Conservation (phyloP, 2,797 vertebrate species). For the Apogon hyalosoma region DNA sequence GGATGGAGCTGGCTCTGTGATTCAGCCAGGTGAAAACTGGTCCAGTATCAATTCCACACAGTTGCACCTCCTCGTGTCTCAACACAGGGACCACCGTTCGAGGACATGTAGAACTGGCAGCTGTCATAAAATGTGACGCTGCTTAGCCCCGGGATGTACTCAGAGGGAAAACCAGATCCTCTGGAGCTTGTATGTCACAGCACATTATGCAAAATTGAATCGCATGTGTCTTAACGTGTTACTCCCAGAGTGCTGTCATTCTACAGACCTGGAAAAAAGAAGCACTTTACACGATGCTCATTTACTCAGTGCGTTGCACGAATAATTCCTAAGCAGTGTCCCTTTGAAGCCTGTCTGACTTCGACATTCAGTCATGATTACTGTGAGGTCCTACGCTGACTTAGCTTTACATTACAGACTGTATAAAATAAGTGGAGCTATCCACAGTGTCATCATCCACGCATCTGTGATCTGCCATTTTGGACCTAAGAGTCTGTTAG, state of each 20-base stretch:
- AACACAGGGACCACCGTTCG: slow-evolving; percentile 62
- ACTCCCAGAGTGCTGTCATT: slow-evolving; percentile 44
- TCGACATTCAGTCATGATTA: neutral
- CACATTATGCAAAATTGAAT: slow-evolving; percentile 72
- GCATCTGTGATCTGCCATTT: neutral
- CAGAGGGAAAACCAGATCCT: slow-evolving; percentile 74
- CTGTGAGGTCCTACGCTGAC: neutral
- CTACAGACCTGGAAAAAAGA: slow-evolving; percentile 35
- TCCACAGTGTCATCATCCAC: too few species aligned
- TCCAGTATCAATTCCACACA: slow-evolving; percentile 63
- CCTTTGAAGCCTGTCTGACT: slow-evolving; percentile 6
- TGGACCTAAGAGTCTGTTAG: too few species aligned
- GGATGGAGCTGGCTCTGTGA: slow-evolving; percentile 67
- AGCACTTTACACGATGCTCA: slow-evolving; percentile 21
- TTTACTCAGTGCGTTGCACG: slow-evolving; percentile 2
- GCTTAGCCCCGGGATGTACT: slow-evolving; percentile 61
- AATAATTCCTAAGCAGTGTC: neutral
- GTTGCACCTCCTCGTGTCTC: slow-evolving; percentile 58
- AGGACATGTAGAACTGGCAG: slow-evolving; percentile 75
- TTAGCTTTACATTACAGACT: neutral
- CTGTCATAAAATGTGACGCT: slow-evolving; percentile 76
- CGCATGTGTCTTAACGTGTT: slow-evolving; percentile 59
- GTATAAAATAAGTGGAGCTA: too few species aligned
- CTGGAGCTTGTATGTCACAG: slow-evolving; percentile 64
- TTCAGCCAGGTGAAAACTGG: slow-evolving; percentile 66